Evolutionary conservation across 2,113 vertebrate species (phyloP), one percentile per base, ranked within the genome.

Genomic region (Thymallus thymallus): DNA sequence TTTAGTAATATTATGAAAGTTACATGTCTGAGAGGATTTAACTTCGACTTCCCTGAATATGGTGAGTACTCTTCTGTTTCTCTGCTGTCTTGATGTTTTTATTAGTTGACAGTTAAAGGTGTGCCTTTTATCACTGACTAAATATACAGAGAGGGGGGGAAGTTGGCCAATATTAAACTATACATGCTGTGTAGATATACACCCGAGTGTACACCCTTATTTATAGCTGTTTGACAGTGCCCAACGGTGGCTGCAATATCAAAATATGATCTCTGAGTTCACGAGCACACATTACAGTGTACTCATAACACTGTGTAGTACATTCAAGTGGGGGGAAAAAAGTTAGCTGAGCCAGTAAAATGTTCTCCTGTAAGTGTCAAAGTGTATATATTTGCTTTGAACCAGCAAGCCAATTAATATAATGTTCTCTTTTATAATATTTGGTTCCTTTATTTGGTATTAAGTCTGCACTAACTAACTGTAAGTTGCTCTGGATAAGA

Each of bases 11-110:
- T 96, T 96, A 98, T 98, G 96, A 98, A 98, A 98, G 96, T 97
- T 96, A 96, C 96, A 95, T 98, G 95, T 94, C 95, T 97, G 93
- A 95, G 95, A 95, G 95, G 95, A 96, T 97, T 95, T 95, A 95
- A 96, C 95, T 95, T 96, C 94, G 95, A 96, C 94, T 96, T 96
- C 95, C 95, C 96, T 96, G 96, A 97, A 96, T 95, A 98, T 97
- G 96, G 96, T 98, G 92, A 98, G 96, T 95, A 86, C 90, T 84
- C 79, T 84, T 90, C 83, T 89, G 22, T 61, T 73, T 63, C 72
- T 82, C 76, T 82, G 46, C 81, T 41, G 6, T 73, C 71, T 84
- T 71, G 89, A 70, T 82, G 70, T 85, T 88, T 88, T 87, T 86
- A 87, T 88, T 86, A 88, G 81, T 76, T 82, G 81, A 81, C 84